A percentile compares a stretch with the other conserved stretches of the same genome.
Conservation (phyloP, 2,888 invertebrate species). For the Gortyna flavago region DNA sequence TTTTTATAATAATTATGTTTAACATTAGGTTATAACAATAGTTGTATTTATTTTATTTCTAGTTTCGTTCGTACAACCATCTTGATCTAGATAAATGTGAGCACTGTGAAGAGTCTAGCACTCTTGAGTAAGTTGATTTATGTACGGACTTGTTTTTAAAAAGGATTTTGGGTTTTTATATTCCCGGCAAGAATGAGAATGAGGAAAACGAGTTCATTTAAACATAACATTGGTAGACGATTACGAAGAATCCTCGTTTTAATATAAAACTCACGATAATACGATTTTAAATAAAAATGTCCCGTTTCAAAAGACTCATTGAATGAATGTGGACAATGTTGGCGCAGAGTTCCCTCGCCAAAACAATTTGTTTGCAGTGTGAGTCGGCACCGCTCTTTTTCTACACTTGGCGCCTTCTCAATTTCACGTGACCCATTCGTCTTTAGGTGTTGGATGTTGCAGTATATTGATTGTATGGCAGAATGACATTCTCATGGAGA, state of each 20-base stretch:
- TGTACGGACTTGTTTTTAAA: not conserved
- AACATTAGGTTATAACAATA: not conserved
- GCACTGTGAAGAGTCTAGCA: not conserved
- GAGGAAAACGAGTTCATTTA: not conserved
- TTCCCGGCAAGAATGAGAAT: not conserved
- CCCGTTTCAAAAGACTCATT: conserved; percentile 12
- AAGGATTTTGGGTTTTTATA: not conserved
- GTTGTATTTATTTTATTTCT: not conserved
- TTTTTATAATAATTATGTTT: not conserved
- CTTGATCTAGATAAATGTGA: not conserved
- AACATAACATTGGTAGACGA: not conserved
- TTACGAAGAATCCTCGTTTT: not conserved
- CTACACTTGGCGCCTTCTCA: conserved; percentile 56
- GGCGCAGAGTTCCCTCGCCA: conserved; percentile 51
- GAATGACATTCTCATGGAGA: conserved; percentile 8
- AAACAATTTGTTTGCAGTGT: conserved; percentile 40
- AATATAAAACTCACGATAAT: not conserved
- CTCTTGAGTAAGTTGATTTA: not conserved
- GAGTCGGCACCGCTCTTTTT: conserved; percentile 16
- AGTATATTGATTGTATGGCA: conserved; percentile 26
- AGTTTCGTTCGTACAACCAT: not conserved
- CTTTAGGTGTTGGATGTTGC: conserved; percentile 25
- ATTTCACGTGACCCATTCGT: conserved; percentile 50
- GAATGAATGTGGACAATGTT: conserved; percentile 49
- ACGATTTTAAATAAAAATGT: conserved; percentile 37